These are phyloP conservation scores for Hemiscyllium ocellatum DNA, from an alignment of 2,113 vertebrate species.

Conservation along the genomic window DNA sequence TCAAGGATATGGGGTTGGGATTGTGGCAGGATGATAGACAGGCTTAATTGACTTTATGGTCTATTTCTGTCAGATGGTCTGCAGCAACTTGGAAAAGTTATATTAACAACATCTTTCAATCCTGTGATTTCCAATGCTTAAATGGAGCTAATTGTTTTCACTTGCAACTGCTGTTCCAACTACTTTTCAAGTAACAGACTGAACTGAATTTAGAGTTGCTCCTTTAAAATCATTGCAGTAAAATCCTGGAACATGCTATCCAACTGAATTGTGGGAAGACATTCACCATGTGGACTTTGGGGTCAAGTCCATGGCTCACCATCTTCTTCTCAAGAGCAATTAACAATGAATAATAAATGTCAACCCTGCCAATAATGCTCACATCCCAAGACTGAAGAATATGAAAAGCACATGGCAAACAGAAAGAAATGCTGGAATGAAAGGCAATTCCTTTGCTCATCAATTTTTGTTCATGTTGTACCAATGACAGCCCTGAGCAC, in stretches of 20 bases:
- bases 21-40: too few relatives aligned
- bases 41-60: too few relatives aligned
- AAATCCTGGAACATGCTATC: neutral
- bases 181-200: neutral
- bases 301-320: neutral
- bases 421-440: neutral
- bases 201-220: neutral
- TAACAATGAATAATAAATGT: too few relatives aligned
- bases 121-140: too few relatives aligned
- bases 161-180: neutral
- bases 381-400: neutral
- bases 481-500: neutral
- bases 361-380: neutral
- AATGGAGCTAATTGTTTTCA: too few relatives aligned
- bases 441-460: neutral
- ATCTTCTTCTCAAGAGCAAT: too few relatives aligned
- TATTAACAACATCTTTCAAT: neutral
- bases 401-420: neutral
- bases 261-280: neutral
- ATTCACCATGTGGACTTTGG: neutral
- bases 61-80: neutral
- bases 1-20: too few relatives aligned
- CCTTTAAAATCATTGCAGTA: neutral
- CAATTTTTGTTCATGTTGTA: neutral
- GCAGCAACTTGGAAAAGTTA: neutral